Evolutionary conservation across 2,888 invertebrate species (phyloP), one percentile per base, ranked within the genome.

Genomic region (Erebia palarica): DNA sequence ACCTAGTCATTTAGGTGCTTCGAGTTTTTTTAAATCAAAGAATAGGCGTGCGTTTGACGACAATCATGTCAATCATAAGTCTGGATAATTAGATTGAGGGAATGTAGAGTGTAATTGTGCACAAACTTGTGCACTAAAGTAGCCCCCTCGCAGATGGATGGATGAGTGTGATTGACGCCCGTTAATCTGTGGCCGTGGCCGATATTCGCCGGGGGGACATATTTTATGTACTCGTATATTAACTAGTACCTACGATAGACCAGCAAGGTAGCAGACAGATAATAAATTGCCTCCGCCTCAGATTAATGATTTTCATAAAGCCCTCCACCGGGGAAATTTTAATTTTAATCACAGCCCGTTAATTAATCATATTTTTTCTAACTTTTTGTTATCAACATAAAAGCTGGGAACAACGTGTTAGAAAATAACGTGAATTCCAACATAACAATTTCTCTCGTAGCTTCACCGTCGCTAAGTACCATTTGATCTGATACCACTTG

Each of bases 281-380:
- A 21, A 66, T 21, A 44, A 66, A 66, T 57, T 57, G 57, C 66
- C 57, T 66, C 7, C 55, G 18, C 65, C 16, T 44, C 42, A 55
- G 57, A 57, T 66, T 66, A 42, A 66, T 57, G 44, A 10, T 55
- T 55, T 44, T 42, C 13, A 44, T 13, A 18, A 57, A 36, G 65
- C 44, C 57, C 66, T 55, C 36, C 14, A 42, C 16, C n/a, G n/a
- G 42, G 53, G n/a, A 47, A 66, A 66, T 44, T 66, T 63, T 63
- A 63, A 63, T 63, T 57, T 65, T 65, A 55, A 44, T 55, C 5
- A 13, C 36, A 36, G 47, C 53, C 8, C 16, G 51, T 16, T 68
- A 68, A 68, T 66, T 66, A 66, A 57, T 66, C 57, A 47, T 66
- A 42, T 65, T 65, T 65, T 65, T 53, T 65, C 53, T 36, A 21